A percentile compares a stretch with the other conserved stretches of the same genome.
phyloP scores from a whole-genome alignment of 2,113 vertebrate genomes.

The Euleptes europaea region DNA sequence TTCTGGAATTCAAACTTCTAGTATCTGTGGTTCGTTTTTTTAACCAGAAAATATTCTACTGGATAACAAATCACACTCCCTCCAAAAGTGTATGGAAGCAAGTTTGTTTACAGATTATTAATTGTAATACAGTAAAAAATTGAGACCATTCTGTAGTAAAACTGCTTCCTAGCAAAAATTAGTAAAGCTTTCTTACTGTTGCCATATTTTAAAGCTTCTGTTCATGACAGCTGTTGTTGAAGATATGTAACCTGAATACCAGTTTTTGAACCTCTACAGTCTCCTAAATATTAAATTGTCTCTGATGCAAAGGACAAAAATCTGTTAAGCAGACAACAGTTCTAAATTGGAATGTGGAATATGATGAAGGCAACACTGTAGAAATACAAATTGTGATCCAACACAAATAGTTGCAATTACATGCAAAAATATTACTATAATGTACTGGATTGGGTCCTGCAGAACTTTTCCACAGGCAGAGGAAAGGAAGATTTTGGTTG shows the following conservation, averaged over 20 bases:
- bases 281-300: neutral
- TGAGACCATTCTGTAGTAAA: neutral
- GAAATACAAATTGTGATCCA: neutral
- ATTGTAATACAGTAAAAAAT: neutral
- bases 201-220: neutral
- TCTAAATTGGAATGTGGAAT: neutral
- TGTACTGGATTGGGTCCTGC: neutral
- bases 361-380: neutral
- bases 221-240: neutral
- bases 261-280: neutral
- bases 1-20: neutral
- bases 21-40: neutral
- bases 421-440: neutral
- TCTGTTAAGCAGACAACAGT: neutral
- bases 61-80: no score
- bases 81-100: neutral
- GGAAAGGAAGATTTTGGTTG: no score
- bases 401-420: neutral
- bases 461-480: no score
- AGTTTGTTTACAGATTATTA: neutral
- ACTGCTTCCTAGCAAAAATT: neutral
- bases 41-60: no score
- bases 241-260: neutral
- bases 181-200: neutral
- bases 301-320: neutral